Evolutionary conservation across 2,888 invertebrate species (phyloP), one percentile per base, ranked within the genome.

Genomic region (Dasysyrphus tricinctus): DNA sequence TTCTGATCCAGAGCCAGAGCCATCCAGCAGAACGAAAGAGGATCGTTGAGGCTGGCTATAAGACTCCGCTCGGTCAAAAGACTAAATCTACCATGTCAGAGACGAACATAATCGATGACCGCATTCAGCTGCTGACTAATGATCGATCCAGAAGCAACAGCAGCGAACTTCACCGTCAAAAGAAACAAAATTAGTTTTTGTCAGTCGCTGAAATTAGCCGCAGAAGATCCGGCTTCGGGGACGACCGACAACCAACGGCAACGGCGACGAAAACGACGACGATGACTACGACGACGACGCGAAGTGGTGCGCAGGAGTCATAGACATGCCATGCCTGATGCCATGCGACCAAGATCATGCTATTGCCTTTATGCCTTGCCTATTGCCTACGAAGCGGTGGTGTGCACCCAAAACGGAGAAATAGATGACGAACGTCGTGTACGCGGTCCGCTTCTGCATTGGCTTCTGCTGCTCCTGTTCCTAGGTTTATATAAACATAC

Each of bases 91-190:
- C 82, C 78, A 82, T 82, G 78, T 79, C 78, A 75, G 78, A 79
- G 86, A 86, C 78, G 82, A 79, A 86, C 86, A 79, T 86, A 86
- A 86, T 86, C 86, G 82, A 82, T 82, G 86, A 82, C 86, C 82
- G 82, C 82, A 79, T 82, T 82, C 82, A 82, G 72, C 78, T 67
- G 86, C 86, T 82, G 82, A 86, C 86, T 86, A 86, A 86, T 86
- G 86, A 86, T 82, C 82, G 82, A 82, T 82, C 86, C 82, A 86
- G 86, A 79, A 86, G 78, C 82, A 78, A 70, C 82, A 86, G 79
- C 82, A 78, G 74, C 78, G 56, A 81, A 77, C 81, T 72, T 77
- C 81, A 81, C 80, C 85, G 82, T 86, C 86, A 86, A 82, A 85
- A 86, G 82, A 59, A 86, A 59, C 72, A 78, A 82, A 82, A 82